These are phyloP conservation scores for Neoitamus cyanurus DNA, from an alignment of 2,888 invertebrate species.

Conservation along the genomic window DNA sequence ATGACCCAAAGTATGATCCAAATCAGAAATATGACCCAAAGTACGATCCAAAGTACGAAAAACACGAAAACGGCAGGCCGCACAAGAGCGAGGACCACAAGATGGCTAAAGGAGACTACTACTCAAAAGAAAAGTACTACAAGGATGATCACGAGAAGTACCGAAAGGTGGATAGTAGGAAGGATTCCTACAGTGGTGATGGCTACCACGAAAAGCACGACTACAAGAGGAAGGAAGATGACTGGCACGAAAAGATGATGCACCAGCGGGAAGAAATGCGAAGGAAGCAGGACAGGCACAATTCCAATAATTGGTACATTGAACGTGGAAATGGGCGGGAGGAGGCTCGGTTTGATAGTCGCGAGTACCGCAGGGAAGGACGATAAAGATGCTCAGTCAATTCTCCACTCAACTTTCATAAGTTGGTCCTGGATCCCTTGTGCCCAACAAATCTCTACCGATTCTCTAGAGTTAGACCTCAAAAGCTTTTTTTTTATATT, in stretches of 20 bases:
- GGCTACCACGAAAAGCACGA: slow-evolving; percentile 22
- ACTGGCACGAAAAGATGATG: slow-evolving; percentile 63
- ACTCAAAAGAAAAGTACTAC: slow-evolving; percentile 47
- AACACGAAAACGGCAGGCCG: slow-evolving; percentile 40
- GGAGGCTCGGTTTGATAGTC: slow-evolving; percentile 57
- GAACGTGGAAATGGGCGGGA: slow-evolving; percentile 62
- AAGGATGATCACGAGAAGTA: slow-evolving; percentile 17
- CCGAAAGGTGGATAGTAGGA: neutral
- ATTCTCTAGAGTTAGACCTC: neutral
- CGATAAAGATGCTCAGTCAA: neutral
- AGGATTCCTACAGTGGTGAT: neutral
- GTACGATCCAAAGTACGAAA: slow-evolving; percentile 48
- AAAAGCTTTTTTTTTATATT: slow-evolving; percentile 15
- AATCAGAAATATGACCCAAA: slow-evolving; percentile 20
- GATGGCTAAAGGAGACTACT: slow-evolving; percentile 34
- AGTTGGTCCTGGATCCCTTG: neutral
- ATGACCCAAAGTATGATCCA: slow-evolving; percentile 18
- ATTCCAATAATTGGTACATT: slow-evolving; percentile 62
- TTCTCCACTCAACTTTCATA: neutral
- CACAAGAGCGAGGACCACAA: slow-evolving; percentile 40
- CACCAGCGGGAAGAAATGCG: slow-evolving; percentile 60
- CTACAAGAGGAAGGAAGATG: slow-evolving; percentile 50
- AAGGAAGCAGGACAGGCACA: slow-evolving; percentile 55
- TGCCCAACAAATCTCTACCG: neutral
- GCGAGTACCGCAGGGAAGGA: neutral